Percentiles rank a stretch among this genome's conserved stretches.
phyloP scores from a whole-genome alignment of 2,888 invertebrate genomes.

The Tenthredo amoena region DNA sequence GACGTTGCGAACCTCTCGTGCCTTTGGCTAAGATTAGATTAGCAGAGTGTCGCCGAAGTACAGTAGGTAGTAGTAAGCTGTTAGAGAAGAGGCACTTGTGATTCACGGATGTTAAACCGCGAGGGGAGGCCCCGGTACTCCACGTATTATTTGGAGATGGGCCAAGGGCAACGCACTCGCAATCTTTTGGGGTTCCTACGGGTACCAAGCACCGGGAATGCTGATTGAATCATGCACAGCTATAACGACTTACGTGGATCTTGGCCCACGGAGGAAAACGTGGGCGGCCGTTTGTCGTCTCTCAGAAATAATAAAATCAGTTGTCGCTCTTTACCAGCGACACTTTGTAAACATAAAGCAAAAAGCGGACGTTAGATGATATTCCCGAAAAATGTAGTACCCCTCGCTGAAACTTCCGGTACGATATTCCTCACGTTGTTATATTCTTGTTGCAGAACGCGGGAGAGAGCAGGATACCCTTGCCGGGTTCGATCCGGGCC shows the following conservation, averaged over 20 bases:
- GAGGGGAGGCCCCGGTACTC: slow-evolving; percentile 32
- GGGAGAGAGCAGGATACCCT: slow-evolving; percentile 73
- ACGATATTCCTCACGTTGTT: not conserved
- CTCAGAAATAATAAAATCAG: not conserved
- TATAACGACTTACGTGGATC: slow-evolving; percentile 33
- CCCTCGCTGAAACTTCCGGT: not conserved
- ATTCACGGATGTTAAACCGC: slow-evolving; percentile 47
- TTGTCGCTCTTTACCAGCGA: not conserved
- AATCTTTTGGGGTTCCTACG: slow-evolving; percentile 46
- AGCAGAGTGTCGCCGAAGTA: slow-evolving; percentile 57
- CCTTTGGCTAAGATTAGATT: slow-evolving; percentile 59
- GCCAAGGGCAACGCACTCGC: slow-evolving; percentile 69
- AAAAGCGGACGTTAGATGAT: not conserved
- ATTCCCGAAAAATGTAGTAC: not conserved
- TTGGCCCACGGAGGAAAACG: not conserved
- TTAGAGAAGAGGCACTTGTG: slow-evolving; percentile 41
- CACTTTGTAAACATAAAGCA: not conserved
- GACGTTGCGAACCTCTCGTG: slow-evolving; percentile 34
- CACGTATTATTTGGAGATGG: slow-evolving; percentile 67
- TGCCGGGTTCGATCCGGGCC: slow-evolving; percentile 70
- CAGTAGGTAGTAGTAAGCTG: slow-evolving; percentile 15
- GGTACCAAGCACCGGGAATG: not conserved
- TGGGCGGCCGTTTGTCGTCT: slow-evolving; percentile 19
- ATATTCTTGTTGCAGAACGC: slow-evolving; percentile 67
- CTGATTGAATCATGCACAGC: slow-evolving; percentile 45